A percentile compares a stretch with the other conserved stretches of the same genome.
phyloP scores from a whole-genome alignment of 2,113 vertebrate genomes.

The Psephotus haematonotus region DNA sequence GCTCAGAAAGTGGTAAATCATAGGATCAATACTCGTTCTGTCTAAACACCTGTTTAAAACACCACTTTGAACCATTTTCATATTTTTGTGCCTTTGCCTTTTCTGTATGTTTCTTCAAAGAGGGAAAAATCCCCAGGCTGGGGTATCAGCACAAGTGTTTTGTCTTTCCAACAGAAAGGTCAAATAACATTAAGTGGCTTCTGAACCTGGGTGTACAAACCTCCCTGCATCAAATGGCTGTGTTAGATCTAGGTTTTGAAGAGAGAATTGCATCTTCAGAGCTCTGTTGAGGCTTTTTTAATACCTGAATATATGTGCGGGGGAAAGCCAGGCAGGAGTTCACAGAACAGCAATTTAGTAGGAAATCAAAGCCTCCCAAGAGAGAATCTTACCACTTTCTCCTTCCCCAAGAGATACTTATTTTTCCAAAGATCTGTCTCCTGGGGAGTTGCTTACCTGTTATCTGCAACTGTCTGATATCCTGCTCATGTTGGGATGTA shows the following conservation, averaged over 20 bases:
- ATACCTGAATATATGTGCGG: neutral
- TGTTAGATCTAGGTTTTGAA: neutral
- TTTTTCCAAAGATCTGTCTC: neutral
- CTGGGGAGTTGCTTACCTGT: neutral
- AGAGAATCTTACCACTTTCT: neutral
- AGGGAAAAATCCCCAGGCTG: neutral
- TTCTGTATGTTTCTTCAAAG: neutral
- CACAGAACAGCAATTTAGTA: neutral
- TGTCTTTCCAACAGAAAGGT: neutral
- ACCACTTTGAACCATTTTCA: neutral
- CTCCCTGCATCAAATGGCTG: fast-evolving
- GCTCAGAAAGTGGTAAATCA: fast-evolving
- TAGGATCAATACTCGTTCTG: neutral
- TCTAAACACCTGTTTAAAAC: neutral
- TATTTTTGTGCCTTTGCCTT: neutral
- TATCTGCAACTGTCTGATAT: neutral
- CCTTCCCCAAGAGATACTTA: neutral
- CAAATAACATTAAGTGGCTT: neutral
- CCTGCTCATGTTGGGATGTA: fast-evolving
- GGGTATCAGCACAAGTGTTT: neutral
- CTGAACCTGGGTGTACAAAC: neutral
- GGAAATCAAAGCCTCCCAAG: neutral
- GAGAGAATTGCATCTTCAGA: neutral
- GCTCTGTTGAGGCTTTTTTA: neutral
- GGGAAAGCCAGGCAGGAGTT: neutral